Percentiles rank a stretch among this genome's conserved stretches.
phyloP scores from a whole-genome alignment of 2,113 vertebrate species.

The Mohoua ochrocephala region DNA sequence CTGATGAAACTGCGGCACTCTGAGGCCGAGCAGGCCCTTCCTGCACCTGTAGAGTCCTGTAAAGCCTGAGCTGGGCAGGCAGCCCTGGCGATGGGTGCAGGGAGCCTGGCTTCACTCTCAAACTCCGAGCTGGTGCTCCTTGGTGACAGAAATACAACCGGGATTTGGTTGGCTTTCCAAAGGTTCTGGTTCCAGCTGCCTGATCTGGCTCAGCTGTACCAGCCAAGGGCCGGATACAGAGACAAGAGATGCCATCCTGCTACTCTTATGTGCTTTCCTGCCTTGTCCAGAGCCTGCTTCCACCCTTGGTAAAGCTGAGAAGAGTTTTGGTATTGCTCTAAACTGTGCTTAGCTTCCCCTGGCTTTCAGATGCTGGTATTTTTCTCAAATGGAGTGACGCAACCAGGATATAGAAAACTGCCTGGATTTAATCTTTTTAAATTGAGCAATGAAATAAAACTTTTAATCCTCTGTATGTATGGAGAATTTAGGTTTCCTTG shows the following conservation, averaged over 20 bases:
- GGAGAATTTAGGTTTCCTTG: neutral
- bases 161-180: neutral
- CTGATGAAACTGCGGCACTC: neutral
- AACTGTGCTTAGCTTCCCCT: neutral
- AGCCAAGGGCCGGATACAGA: neutral
- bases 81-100: no score
- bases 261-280: neutral
- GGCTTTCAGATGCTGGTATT: neutral
- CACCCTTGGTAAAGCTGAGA: neutral
- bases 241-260: no score
- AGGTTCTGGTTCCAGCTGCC: neutral
- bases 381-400: neutral
- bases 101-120: neutral
- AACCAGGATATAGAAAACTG: neutral
- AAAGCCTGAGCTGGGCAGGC: neutral
- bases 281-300: neutral
- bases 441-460: neutral
- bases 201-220: neutral
- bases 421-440: neutral
- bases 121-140: neutral
- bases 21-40: neutral
- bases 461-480: neutral
- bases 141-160: neutral
- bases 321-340: neutral
- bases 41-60: neutral